Evolutionary conservation across 1,140 invertebrate genomes (phyloP).

Genomic region (Trichonephila clavipes): DNA sequence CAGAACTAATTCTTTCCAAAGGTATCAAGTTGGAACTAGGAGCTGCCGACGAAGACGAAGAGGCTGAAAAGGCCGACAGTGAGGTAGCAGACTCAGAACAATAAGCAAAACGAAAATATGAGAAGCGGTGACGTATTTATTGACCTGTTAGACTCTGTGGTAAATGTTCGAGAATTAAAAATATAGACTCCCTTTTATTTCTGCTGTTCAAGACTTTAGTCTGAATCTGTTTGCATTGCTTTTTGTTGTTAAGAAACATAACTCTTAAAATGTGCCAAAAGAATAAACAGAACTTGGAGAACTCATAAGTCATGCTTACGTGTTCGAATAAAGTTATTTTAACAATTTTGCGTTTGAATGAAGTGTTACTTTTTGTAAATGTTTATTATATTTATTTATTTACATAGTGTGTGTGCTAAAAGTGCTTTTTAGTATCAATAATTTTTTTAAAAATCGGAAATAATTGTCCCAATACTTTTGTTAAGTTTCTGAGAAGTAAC

Average conservation of each 20-base stretch:
- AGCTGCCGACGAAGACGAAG: constrained; percentile 53
- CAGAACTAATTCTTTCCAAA: constrained; percentile 58
- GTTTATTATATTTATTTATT: no score
- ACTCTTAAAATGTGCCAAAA: neutral
- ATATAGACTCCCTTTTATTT: neutral
- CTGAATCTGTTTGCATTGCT: neutral
- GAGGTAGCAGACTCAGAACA: neutral
- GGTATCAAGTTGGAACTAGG: constrained; percentile 52
- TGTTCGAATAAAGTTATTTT: neutral
- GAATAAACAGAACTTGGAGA: neutral
- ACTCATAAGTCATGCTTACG: neutral
- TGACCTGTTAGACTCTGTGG: neutral
- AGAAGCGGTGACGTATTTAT: neutral
- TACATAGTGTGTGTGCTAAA: no score
- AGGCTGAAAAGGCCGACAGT: constrained; percentile 19
- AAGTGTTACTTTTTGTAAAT: no score
- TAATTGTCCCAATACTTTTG: no score
- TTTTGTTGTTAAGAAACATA: neutral
- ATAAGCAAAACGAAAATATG: neutral
- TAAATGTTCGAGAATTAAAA: neutral
- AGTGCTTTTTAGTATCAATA: no score
- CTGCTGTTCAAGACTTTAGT: neutral
- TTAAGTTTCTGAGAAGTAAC: no score
- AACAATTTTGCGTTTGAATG: neutral
- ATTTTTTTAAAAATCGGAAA: no score